phyloP scores from a whole-genome alignment of 2,113 vertebrate species.

The Dolichotis patagonum region DNA sequence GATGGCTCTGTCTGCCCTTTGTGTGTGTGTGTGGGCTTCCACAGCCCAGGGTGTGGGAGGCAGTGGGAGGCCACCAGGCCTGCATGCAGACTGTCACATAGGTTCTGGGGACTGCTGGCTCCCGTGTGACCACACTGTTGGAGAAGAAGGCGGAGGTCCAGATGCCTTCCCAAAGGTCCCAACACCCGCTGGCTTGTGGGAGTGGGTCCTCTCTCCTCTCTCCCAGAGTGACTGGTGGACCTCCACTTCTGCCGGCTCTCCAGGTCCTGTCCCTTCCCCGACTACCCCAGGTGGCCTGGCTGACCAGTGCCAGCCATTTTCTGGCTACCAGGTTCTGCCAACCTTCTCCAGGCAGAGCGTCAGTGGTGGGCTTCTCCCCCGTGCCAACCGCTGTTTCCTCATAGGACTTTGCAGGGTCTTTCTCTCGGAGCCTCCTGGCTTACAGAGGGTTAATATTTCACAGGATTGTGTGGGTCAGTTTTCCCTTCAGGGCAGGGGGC shows the following conservation, averaged over 20 bases:
- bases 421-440: background rate
- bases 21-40: too few species aligned
- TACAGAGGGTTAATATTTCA: slow-evolving; percentile 74
- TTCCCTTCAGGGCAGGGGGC: background rate
- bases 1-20: rapidly evolving
- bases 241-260: background rate
- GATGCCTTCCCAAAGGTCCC: background rate
- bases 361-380: background rate
- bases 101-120: background rate
- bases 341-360: slow-evolving; percentile 26
- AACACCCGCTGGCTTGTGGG: rapidly evolving
- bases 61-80: background rate
- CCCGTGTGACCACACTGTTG: rapidly evolving
- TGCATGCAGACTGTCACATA: background rate
- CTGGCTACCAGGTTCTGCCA: background rate
- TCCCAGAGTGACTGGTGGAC: background rate
- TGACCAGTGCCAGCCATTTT: background rate
- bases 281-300: background rate
- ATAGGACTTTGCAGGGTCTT: slow-evolving; percentile 76
- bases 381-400: slow-evolving; percentile 68
- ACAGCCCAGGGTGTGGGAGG: rapidly evolving
- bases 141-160: background rate
- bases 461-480: slow-evolving; percentile 27
- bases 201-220: background rate
- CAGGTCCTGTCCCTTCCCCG: rapidly evolving